A percentile compares a stretch with the other conserved stretches of the same genome.
phyloP scores from a whole-genome alignment of 2,797 vertebrate genomes.

The Channallabes apus region DNA sequence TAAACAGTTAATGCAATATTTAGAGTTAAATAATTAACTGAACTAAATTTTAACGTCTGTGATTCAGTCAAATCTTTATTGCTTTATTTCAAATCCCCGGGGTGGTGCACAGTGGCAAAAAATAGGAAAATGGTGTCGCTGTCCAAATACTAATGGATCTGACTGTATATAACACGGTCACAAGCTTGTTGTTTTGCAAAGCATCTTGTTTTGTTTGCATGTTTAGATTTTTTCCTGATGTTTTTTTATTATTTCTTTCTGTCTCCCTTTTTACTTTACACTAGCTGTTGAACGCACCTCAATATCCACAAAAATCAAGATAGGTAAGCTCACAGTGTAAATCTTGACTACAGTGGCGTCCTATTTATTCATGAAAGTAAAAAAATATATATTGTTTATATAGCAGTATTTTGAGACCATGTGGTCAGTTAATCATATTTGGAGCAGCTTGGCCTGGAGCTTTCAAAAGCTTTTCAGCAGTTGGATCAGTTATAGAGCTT shows the following conservation, averaged over 20 bases:
- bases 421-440: background rate
- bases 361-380: background rate
- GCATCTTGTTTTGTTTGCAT: background rate
- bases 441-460: background rate
- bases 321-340: conserved; percentile 67
- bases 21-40: too few species aligned
- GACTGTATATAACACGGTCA: background rate
- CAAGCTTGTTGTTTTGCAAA: background rate
- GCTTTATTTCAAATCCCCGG: too few species aligned
- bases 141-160: too few species aligned
- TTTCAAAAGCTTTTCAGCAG: conserved; percentile 4
- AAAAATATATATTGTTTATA: background rate
- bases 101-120: too few species aligned
- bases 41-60: too few species aligned
- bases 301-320: conserved; percentile 69
- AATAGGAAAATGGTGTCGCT: too few species aligned
- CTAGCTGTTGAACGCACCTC: conserved; percentile 67
- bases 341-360: background rate
- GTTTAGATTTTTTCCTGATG: background rate
- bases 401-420: background rate
- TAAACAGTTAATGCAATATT: too few species aligned
- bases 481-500: background rate
- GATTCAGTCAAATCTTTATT: too few species aligned
- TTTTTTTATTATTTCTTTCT: conserved; percentile 22
- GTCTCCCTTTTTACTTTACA: conserved; percentile 50